Evolutionary conservation across 2,113 vertebrate genomes (phyloP).

Genomic region (Fregetta grallaria): DNA sequence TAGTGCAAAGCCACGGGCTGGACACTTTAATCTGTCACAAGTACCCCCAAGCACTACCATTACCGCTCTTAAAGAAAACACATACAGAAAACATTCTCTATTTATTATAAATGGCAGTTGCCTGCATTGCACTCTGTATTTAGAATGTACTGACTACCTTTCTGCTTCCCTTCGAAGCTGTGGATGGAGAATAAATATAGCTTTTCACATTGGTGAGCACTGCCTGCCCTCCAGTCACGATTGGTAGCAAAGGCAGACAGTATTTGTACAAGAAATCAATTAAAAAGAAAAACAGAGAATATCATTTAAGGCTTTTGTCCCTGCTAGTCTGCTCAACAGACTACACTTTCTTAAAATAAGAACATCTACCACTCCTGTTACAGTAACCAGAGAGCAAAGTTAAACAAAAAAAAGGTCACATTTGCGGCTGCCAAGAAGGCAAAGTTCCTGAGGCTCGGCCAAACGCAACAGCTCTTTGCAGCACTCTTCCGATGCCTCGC

Average conservation of each 20-base stretch:
- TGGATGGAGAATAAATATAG: not conserved
- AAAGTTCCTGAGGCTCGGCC: constrained; percentile 24
- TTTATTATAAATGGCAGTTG: constrained; percentile 11
- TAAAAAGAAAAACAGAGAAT: constrained; percentile 18
- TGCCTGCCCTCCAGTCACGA: not conserved
- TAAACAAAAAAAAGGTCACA: constrained; percentile 15
- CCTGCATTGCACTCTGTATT: constrained; percentile 43
- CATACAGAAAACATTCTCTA: constrained; percentile 11
- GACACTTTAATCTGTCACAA: constrained; percentile 33
- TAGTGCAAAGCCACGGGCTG: constrained; percentile 52
- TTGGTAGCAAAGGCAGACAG: constrained; percentile 2
- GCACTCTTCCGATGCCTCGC: fast-evolving
- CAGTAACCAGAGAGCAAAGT: not conserved
- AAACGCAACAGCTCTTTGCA: not conserved
- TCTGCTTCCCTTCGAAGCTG: not conserved
- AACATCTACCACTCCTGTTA: constrained; percentile 5
- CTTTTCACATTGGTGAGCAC: not conserved
- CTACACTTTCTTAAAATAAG: not conserved
- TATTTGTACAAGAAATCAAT: constrained; percentile 8
- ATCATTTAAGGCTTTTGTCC: constrained; percentile 46
- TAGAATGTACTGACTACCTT: not conserved
- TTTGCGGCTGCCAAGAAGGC: constrained; percentile 45
- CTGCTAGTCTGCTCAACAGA: constrained; percentile 28
- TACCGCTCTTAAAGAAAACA: constrained; percentile 4
- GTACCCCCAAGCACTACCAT: constrained; percentile 9